phyloP scores from a whole-genome alignment of 30 jellyfish, hydroid and myxozoan species.

The Sanderia malayensis region DNA sequence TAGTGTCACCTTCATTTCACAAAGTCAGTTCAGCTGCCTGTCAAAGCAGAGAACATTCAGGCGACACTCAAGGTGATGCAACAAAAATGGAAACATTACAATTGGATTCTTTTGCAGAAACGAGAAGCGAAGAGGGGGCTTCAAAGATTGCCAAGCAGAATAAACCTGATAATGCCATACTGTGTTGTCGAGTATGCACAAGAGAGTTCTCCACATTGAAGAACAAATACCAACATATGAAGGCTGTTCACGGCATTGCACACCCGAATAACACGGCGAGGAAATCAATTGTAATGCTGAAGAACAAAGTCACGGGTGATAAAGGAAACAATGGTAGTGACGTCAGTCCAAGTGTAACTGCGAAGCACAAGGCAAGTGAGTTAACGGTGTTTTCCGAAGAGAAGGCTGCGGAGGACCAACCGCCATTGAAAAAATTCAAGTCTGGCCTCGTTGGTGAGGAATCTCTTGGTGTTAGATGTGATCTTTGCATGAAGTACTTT shows the following conservation, averaged over 20 bases:
- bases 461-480: too few species aligned
- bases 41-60: background rate
- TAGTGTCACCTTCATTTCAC: background rate
- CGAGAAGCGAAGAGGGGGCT: too few species aligned
- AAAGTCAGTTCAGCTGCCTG: background rate
- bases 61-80: background rate
- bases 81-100: background rate
- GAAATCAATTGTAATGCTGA: background rate
- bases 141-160: background rate
- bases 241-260: background rate
- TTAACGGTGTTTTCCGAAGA: too few species aligned
- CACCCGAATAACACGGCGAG: background rate
- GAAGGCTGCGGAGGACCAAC: too few species aligned
- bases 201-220: background rate
- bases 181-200: background rate
- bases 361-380: too few species aligned
- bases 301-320: too few species aligned
- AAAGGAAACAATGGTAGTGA: too few species aligned
- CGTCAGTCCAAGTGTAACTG: too few species aligned
- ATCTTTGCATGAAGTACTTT: too few species aligned
- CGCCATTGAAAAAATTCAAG: too few species aligned
- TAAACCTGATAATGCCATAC: background rate
- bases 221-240: background rate
- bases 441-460: too few species aligned
- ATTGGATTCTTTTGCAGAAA: background rate